These are phyloP conservation scores for Bufotes viridis DNA, from an alignment of 2,797 vertebrate species.

Conservation along the genomic window DNA sequence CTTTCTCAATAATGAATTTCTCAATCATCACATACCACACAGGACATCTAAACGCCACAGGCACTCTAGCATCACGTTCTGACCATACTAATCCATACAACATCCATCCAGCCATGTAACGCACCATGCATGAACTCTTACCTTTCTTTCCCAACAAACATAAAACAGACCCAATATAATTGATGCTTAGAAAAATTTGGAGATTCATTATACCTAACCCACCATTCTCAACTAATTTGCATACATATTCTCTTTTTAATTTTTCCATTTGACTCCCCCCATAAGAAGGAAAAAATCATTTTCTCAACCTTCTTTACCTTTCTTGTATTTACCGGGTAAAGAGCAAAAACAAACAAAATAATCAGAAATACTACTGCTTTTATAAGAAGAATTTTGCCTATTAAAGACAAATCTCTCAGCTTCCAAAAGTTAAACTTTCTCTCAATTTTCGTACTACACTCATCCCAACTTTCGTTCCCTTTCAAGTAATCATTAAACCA, in stretches of 20 bases:
- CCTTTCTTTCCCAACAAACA: no score
- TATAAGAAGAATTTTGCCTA: not conserved
- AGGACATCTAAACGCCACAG: not conserved
- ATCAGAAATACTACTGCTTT: not conserved
- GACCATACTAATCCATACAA: not conserved
- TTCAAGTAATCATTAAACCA: not conserved
- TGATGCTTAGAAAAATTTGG: not conserved
- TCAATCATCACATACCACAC: not conserved
- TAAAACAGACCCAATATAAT: not conserved
- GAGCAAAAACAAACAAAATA: not conserved
- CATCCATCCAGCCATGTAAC: not conserved
- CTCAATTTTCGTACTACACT: not conserved
- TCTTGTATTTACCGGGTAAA: not conserved
- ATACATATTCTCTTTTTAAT: not conserved
- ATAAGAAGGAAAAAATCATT: not conserved
- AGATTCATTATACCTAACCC: not conserved
- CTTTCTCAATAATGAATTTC: not conserved
- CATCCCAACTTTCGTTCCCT: not conserved
- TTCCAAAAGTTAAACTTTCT: not conserved
- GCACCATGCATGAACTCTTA: not conserved
- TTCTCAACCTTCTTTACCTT: not conserved
- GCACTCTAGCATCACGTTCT: not conserved
- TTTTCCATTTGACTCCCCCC: not conserved
- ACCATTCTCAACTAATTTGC: not conserved
- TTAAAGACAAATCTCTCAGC: not conserved